A percentile compares a stretch with the other conserved stretches of the same genome.
phyloP scores from a whole-genome alignment of 1,140 invertebrate genomes.

The Caenorhabditis brenneri region DNA sequence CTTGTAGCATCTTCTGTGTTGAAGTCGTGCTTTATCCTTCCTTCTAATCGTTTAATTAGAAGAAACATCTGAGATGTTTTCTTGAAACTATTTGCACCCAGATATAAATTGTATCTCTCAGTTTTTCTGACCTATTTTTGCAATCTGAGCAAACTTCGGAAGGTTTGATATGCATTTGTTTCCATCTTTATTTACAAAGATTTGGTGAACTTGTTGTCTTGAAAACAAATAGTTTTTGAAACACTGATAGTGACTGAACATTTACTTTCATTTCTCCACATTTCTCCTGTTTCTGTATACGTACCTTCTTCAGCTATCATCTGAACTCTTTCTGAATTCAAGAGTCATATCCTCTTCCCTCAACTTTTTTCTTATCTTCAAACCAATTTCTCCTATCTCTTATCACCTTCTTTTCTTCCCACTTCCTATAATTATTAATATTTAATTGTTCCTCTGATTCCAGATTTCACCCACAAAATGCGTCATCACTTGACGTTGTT shows the following conservation, averaged over 20 bases:
- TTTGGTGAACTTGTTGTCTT: background rate
- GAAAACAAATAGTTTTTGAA: background rate
- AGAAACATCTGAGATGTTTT: no score
- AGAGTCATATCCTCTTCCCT: no score
- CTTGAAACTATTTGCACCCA: no score
- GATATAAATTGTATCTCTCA: no score
- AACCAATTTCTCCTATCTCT: background rate
- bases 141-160: no score
- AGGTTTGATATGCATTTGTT: no score
- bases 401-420: background rate
- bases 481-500: constrained; percentile 7
- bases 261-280: background rate
- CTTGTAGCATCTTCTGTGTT: background rate
- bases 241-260: background rate
- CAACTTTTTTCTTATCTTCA: background rate
- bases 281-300: background rate
- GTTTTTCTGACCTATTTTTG: no score
- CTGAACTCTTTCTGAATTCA: background rate
- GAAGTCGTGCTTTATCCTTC: background rate
- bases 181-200: background rate
- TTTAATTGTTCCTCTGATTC: background rate
- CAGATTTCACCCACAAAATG: background rate
- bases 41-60: background rate
- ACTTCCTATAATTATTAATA: background rate
- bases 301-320: background rate